Conservation (phyloP, 2,888 invertebrate genomes). For the Resseliella maxima region DNA sequence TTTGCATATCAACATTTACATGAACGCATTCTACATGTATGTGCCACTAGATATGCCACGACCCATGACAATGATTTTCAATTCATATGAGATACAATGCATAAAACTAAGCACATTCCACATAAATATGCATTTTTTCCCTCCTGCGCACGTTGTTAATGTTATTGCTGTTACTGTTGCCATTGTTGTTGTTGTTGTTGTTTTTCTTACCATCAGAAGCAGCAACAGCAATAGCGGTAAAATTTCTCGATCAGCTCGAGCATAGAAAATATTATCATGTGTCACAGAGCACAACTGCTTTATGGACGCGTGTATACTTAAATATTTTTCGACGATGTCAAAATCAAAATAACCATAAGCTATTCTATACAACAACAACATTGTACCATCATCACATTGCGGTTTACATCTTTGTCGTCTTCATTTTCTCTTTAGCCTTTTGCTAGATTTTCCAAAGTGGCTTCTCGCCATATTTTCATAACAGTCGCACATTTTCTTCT, state of each 20-base stretch:
- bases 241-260: neutral
- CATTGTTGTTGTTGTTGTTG: too few species aligned
- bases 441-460: neutral
- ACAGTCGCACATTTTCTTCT: neutral
- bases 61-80: neutral
- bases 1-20: neutral
- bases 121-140: neutral
- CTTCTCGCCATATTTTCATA: neutral
- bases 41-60: too few species aligned
- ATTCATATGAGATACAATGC: neutral
- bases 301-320: neutral
- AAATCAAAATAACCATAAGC: conserved; percentile 30
- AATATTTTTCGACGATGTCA: conserved; percentile 4
- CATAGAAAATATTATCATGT: neutral
- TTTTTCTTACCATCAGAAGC: too few species aligned
- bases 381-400: neutral
- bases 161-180: too few species aligned
- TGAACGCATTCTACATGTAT: neutral
- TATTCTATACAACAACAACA: neutral
- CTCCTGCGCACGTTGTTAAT: neutral
- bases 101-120: neutral
- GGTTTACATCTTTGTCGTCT: neutral
- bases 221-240: neutral
- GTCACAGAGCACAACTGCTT: neutral
- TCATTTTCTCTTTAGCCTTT: neutral